phyloP scores from a whole-genome alignment of 2,797 vertebrate species.

The Scleropages formosus region DNA sequence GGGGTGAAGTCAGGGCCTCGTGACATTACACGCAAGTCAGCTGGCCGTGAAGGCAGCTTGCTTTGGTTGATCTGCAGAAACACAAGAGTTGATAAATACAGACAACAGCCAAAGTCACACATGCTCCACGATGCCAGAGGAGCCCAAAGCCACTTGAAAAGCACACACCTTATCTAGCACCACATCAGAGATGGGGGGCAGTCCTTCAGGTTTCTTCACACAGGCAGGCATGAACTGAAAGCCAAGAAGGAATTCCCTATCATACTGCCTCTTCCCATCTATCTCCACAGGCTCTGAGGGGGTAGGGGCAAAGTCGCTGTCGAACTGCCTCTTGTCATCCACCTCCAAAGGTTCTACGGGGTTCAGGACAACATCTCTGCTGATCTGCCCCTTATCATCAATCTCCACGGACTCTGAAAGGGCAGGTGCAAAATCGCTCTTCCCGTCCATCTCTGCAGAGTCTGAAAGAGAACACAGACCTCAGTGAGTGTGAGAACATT shows the following conservation, averaged over 20 bases:
- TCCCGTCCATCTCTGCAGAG: conserved; percentile 88
- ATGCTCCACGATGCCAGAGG: not conserved
- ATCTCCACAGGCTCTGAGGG: conserved; percentile 79
- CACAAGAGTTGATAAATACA: not conserved
- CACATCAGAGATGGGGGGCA: conserved; percentile 90
- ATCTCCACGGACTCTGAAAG: too few species aligned
- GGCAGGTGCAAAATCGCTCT: conserved; percentile 44
- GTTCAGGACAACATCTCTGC: too few species aligned
- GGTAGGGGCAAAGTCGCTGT: conserved; percentile 70
- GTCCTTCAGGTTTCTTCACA: conserved; percentile 92
- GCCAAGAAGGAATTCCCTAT: conserved; percentile 88
- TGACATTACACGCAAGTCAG: conserved; percentile 76
- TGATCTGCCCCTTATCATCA: too few species aligned
- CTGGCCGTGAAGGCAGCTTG: conserved; percentile 69
- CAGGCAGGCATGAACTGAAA: conserved; percentile 92
- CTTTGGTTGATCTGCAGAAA: conserved; percentile 76
- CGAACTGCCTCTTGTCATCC: conserved; percentile 72
- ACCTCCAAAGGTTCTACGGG: too few species aligned
- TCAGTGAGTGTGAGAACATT: too few species aligned
- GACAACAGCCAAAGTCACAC: not conserved
- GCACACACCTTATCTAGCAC: conserved; percentile 87
- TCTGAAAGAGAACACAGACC: conserved; percentile 51
- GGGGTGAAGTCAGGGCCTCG: conserved; percentile 84
- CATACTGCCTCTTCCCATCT: conserved; percentile 91
- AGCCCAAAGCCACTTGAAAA: not conserved